These are phyloP conservation scores for Hylia prasina DNA, from an alignment of 2,113 vertebrate genomes.

Conservation along the genomic window DNA sequence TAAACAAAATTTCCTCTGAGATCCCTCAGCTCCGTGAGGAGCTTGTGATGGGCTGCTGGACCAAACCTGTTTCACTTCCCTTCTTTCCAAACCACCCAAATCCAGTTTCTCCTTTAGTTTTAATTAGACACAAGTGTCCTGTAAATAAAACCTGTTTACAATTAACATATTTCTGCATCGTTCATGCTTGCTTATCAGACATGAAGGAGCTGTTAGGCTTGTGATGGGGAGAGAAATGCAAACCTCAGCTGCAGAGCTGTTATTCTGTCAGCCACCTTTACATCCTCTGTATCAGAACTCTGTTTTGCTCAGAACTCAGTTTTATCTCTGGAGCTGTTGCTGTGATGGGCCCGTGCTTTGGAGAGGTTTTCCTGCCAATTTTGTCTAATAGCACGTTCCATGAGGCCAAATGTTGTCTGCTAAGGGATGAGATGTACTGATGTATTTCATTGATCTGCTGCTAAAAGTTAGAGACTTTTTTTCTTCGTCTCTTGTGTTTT, in stretches of 20 bases:
- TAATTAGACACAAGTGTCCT: not conserved
- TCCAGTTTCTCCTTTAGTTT: not conserved
- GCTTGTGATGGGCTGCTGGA: not conserved
- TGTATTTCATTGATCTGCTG: not conserved
- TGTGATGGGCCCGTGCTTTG: not conserved
- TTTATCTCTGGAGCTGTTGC: not conserved
- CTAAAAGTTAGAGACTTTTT: not conserved
- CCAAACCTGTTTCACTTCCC: not conserved
- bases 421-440: not conserved
- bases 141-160: not conserved
- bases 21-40: not conserved
- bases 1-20: not conserved
- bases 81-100: not conserved
- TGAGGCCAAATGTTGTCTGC: not conserved
- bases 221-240: not conserved
- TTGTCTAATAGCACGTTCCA: not conserved
- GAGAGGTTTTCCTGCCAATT: not conserved
- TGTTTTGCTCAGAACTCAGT: not conserved
- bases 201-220: not conserved
- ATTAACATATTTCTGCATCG: fast-evolving
- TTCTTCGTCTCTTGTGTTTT: not conserved
- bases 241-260: not conserved
- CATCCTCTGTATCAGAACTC: not conserved
- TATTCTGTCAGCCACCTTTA: not conserved
- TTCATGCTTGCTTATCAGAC: not conserved